Evolutionary conservation across 2,888 invertebrate species (phyloP).

Genomic region (Apomyelois bistriatella): DNA sequence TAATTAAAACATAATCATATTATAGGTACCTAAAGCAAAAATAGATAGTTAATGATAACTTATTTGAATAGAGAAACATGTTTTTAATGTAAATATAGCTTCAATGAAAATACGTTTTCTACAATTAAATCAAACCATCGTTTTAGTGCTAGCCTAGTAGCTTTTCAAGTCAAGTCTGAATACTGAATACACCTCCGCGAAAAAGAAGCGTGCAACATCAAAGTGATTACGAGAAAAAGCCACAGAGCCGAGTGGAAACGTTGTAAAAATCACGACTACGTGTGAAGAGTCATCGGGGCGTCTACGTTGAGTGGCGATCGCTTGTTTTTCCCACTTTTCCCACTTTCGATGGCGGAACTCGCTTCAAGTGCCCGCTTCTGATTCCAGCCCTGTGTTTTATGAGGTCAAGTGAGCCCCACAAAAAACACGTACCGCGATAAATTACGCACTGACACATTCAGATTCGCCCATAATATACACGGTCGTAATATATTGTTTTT

Average conservation of each 20-base stretch:
- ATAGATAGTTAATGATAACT: no score
- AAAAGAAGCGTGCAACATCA: constrained; percentile 54
- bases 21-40: no score
- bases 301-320: constrained; percentile 75
- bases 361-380: constrained; percentile 60
- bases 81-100: no score
- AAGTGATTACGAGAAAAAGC: constrained; percentile 70
- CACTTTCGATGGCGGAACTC: constrained; percentile 66
- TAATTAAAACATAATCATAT: no score
- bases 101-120: no score
- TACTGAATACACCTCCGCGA: neutral
- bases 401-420: constrained; percentile 77
- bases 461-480: constrained; percentile 74
- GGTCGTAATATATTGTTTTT: constrained; percentile 72
- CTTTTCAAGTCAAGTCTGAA: neutral
- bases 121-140: no score
- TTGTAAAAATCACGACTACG: constrained; percentile 78
- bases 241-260: constrained; percentile 63
- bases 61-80: no score
- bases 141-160: no score
- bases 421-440: constrained; percentile 75
- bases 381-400: constrained; percentile 74
- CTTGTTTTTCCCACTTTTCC: constrained; percentile 79
- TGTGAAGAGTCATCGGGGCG: constrained; percentile 75
- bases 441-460: constrained; percentile 79